Base-by-base conservation (phyloP, 2,888 invertebrate genomes). In the Scrobipalpa costella region DNA sequence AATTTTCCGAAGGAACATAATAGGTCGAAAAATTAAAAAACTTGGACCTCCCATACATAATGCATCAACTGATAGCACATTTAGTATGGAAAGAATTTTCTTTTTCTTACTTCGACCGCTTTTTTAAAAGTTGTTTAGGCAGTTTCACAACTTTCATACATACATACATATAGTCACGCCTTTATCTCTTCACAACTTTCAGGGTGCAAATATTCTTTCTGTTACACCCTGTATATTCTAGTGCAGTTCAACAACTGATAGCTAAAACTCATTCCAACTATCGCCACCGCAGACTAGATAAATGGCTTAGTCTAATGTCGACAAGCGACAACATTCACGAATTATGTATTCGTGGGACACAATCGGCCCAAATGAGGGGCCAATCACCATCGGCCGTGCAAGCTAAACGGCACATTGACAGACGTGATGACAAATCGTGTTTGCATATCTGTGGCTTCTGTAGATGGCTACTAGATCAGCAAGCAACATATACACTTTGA, bases 341-440 rank as follows among this genome's bases (percentile, higher is more conserved):
- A 55, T 55, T 55, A 55, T 84, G 88, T 85, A 89, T 89, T 86
- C 88, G 84, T 73, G 80, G 72, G 77, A 81, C 84, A 89, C 88
- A 89, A 88, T 86, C 85, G 85, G 72, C 71, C 80, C 84, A 89
- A 90, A 90, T 88, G 90, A 89, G 87, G 81, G 86, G 83, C 84
- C 62, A 62, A 59, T 64, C 64, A 64, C 50, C 47, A 52, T 13
- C 61, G 57, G 44, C 17, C 15, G 27, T 44, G 57, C 62, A 44
- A 36, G 63, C n/a, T 38, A 60, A 61, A 57, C 57, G 61, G 44
- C 34, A 15, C 59, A 60, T 60, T 57, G 65, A 63, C 62, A 57
- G 59, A 65, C 62, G 62, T 64, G 58, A 61, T 47, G 58, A 9
- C 63, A 15, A 33, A 50, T 21, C 11, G 7, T n/a, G n/a, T 55